Evolutionary conservation across 2,888 invertebrate species (phyloP).

Genomic region (Hydraecia micacea): DNA sequence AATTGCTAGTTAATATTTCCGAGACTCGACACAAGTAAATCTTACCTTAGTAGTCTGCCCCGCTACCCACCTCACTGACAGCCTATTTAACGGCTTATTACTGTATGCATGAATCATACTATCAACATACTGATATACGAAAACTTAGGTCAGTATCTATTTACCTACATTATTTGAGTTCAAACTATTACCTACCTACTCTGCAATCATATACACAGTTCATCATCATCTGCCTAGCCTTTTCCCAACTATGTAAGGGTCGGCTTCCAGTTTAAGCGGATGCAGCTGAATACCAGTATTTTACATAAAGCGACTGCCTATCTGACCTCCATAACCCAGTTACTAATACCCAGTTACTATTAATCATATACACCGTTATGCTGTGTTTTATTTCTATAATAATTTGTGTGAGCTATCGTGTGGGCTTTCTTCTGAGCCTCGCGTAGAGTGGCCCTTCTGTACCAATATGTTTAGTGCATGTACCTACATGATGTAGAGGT

Average conservation of each 20-base stretch:
- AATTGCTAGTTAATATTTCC: background rate
- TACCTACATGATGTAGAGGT: slow-evolving; percentile 73
- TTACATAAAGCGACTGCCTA: too few species aligned
- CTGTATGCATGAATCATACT: background rate
- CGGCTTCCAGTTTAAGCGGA: too few species aligned
- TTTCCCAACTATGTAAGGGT: too few species aligned
- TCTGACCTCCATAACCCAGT: too few species aligned
- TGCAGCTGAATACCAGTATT: too few species aligned
- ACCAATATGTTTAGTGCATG: background rate
- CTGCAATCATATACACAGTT: background rate
- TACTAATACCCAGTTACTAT: too few species aligned
- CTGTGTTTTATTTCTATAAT: background rate
- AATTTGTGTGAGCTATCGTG: too few species aligned
- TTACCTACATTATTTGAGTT: background rate
- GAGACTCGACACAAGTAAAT: background rate
- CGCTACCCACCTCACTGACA: background rate
- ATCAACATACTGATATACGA: background rate
- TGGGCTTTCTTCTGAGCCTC: background rate
- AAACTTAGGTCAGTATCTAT: background rate
- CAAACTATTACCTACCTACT: background rate
- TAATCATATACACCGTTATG: background rate
- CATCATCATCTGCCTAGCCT: too few species aligned
- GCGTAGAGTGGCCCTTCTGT: slow-evolving; percentile 23
- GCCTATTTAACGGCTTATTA: background rate
- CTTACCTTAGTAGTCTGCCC: background rate